These are phyloP conservation scores for Drosophila teissieri DNA, from an alignment of 1,140 invertebrate genomes.

Conservation along the genomic window DNA sequence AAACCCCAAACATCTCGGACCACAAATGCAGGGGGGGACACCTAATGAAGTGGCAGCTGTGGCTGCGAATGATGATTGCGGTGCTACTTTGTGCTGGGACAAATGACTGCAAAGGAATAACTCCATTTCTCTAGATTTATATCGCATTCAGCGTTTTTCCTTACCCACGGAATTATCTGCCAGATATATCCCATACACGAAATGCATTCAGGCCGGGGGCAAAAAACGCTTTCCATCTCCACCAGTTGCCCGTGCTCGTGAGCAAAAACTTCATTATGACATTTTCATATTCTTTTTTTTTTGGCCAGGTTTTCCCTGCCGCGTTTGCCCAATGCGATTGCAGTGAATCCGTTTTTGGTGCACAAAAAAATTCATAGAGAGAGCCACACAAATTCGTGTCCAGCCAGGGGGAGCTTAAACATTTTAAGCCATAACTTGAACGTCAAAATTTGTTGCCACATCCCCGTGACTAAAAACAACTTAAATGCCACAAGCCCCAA, in stretches of 20 bases:
- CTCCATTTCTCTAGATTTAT: slow-evolving; percentile 26
- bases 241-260: neutral
- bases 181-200: slow-evolving; percentile 21
- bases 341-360: slow-evolving; percentile 1
- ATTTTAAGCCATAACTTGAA: slow-evolving; percentile 80
- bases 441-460: slow-evolving; percentile 56
- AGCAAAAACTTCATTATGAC: slow-evolving; percentile 13
- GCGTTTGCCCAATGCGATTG: slow-evolving; percentile 10
- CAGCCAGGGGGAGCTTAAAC: slow-evolving; percentile 54
- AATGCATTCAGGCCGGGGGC: neutral
- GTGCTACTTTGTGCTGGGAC: slow-evolving; percentile 8
- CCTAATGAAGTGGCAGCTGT: slow-evolving; percentile 31
- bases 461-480: slow-evolving; percentile 65
- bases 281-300: neutral
- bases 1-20: slow-evolving; percentile 6
- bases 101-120: slow-evolving; percentile 32
- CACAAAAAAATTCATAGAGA: neutral
- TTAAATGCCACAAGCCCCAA: slow-evolving; percentile 68
- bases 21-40: neutral
- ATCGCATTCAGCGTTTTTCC: slow-evolving; percentile 30
- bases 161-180: slow-evolving; percentile 26
- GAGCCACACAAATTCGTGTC: slow-evolving; percentile 28
- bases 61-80: neutral
- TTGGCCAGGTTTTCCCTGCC: neutral
- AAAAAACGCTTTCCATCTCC: slow-evolving; percentile 7